These are phyloP conservation scores for Tineola bisselliella DNA, from an alignment of 2,888 invertebrate species.

Conservation along the genomic window DNA sequence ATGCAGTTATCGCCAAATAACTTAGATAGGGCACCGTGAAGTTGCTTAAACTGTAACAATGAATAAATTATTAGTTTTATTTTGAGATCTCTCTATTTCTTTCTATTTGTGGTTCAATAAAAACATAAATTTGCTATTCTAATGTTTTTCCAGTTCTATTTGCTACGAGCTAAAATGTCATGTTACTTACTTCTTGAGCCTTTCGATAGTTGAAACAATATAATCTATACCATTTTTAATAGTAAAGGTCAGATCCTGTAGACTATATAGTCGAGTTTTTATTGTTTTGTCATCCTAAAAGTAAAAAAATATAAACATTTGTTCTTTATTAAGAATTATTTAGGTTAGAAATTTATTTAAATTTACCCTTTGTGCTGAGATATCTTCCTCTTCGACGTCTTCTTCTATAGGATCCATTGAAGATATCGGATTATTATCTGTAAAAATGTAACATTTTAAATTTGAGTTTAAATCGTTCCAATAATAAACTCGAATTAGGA, in stretches of 20 bases:
- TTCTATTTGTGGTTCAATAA: too few species aligned
- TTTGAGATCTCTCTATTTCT: too few species aligned
- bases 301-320: neutral
- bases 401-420: conserved; percentile 36
- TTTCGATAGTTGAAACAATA: conserved; percentile 49
- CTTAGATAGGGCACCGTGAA: conserved; percentile 58
- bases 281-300: conserved; percentile 54
- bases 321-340: neutral
- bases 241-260: conserved; percentile 57
- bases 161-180: too few species aligned
- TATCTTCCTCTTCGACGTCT: conserved; percentile 44
- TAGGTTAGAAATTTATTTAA: neutral
- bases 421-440: conserved; percentile 32
- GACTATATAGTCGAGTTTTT: conserved; percentile 40
- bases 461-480: too few species aligned
- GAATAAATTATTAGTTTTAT: conserved; percentile 6
- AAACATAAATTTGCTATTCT: too few species aligned
- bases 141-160: too few species aligned
- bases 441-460: conserved; percentile 17
- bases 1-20: conserved; percentile 39
- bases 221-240: conserved; percentile 58
- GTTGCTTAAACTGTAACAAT: conserved; percentile 44
- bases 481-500: too few species aligned
- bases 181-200: conserved; percentile 48
- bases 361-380: conserved; percentile 37